Percentiles rank a stretch among this genome's conserved stretches.
Conservation (phyloP, 2,797 vertebrate species). For the Hyperoplus immaculatus region DNA sequence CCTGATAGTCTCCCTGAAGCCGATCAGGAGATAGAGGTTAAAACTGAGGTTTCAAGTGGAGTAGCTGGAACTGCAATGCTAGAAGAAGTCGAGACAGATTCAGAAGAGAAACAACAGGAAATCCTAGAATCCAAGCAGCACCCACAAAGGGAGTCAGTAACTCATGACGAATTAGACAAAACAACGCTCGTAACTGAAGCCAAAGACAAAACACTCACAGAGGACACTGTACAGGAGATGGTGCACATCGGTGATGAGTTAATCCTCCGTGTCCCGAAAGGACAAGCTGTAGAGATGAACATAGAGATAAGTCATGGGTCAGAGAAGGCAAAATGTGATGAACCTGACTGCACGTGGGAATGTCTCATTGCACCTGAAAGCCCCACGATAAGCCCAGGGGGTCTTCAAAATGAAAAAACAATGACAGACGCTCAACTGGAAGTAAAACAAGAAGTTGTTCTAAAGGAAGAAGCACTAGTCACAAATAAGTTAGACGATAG, state of each 20-base stretch:
- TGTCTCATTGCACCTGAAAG: constrained; percentile 10
- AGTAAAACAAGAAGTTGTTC: neutral
- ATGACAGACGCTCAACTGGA: constrained; percentile 23
- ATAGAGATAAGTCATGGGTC: constrained; percentile 55
- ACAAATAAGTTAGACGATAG: too few species aligned
- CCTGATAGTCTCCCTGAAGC: neutral
- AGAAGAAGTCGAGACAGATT: constrained; percentile 18
- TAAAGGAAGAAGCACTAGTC: neutral
- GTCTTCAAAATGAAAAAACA: constrained; percentile 16
- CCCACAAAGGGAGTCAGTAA: constrained; percentile 30
- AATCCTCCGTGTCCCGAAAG: constrained; percentile 76
- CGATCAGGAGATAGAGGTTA: constrained; percentile 29
- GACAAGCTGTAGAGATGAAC: constrained; percentile 75
- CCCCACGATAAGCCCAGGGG: neutral
- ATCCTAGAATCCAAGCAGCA: constrained; percentile 18
- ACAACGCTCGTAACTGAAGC: constrained; percentile 21
- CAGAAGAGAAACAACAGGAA: constrained; percentile 17
- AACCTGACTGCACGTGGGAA: constrained; percentile 42
- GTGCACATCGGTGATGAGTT: constrained; percentile 57
- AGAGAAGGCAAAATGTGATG: constrained; percentile 19
- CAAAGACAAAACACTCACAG: constrained; percentile 22
- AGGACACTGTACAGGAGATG: constrained; percentile 46
- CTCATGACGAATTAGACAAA: constrained; percentile 14
- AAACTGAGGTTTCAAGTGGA: constrained; percentile 32
- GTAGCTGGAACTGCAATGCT: constrained; percentile 7